Conservation (phyloP, 2,888 invertebrate species). For the Melanostoma scalare region DNA sequence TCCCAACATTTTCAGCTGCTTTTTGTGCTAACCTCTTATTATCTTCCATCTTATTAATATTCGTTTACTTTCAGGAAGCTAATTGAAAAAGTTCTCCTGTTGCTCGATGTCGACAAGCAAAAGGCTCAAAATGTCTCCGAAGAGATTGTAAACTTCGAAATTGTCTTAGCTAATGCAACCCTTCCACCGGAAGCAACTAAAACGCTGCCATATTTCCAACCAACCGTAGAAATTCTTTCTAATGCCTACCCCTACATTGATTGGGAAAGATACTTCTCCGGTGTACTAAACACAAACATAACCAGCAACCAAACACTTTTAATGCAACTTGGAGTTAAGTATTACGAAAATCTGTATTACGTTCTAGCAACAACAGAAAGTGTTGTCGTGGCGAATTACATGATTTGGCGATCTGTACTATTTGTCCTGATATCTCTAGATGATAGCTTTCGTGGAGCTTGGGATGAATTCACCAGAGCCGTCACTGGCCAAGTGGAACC, state of each 20-base stretch:
- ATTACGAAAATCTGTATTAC: conserved; percentile 55
- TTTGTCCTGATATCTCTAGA: conserved; percentile 48
- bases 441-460: conserved; percentile 50
- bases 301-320: conserved; percentile 35
- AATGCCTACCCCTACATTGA: conserved; percentile 56
- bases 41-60: background rate
- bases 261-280: conserved; percentile 67
- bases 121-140: conserved; percentile 52
- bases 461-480: conserved; percentile 84
- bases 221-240: conserved; percentile 35
- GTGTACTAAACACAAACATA: conserved; percentile 29
- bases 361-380: conserved; percentile 49
- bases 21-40: background rate
- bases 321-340: conserved; percentile 84
- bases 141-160: conserved; percentile 74
- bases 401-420: conserved; percentile 67
- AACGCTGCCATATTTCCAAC: conserved; percentile 42
- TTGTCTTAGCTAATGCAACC: conserved; percentile 70
- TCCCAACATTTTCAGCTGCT: no score
- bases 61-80: conserved; percentile 83
- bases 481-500: conserved; percentile 92
- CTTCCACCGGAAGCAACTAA: conserved; percentile 48
- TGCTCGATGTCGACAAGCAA: conserved; percentile 54
- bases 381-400: conserved; percentile 70
- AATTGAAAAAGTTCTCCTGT: conserved; percentile 43